phyloP scores from a whole-genome alignment of 2,113 vertebrate species.

The Murina feae region DNA sequence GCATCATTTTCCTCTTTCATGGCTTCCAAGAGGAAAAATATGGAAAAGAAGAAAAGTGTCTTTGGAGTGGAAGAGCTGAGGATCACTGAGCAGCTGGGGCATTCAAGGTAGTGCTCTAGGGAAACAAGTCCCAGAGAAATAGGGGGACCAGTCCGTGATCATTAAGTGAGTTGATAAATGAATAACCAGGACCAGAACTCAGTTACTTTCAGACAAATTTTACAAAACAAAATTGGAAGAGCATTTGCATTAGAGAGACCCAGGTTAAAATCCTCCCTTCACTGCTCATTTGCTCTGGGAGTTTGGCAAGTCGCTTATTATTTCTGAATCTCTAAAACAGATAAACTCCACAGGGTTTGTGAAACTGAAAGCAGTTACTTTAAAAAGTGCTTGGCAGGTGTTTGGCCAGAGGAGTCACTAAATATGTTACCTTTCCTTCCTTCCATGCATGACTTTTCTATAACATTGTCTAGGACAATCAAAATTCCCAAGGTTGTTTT shows the following conservation, averaged over 20 bases:
- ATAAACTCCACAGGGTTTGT: not conserved
- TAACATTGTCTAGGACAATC: not conserved
- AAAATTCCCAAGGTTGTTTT: not conserved
- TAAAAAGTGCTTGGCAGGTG: not conserved
- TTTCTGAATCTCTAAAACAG: not conserved
- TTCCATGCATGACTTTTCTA: not conserved
- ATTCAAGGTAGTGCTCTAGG: too few relatives aligned
- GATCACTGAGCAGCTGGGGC: not conserved
- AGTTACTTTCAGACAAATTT: not conserved
- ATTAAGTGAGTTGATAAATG: not conserved
- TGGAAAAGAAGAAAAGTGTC: not conserved
- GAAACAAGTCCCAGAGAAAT: not conserved
- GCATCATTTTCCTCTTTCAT: not conserved
- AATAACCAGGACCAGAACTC: not conserved
- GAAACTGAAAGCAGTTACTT: not conserved
- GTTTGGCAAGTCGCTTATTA: not conserved
- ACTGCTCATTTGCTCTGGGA: not conserved
- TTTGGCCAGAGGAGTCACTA: not conserved
- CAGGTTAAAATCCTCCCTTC: not conserved
- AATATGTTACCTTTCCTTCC: not conserved
- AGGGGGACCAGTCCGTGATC: not conserved
- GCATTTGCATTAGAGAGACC: not conserved
- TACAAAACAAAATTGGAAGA: not conserved
- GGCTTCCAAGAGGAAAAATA: conserved; percentile 3
- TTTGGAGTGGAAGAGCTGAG: not conserved